A percentile compares a stretch with the other conserved stretches of the same genome.
Conservation (phyloP, 2,113 vertebrate species). For the Agapornis roseicollis region DNA sequence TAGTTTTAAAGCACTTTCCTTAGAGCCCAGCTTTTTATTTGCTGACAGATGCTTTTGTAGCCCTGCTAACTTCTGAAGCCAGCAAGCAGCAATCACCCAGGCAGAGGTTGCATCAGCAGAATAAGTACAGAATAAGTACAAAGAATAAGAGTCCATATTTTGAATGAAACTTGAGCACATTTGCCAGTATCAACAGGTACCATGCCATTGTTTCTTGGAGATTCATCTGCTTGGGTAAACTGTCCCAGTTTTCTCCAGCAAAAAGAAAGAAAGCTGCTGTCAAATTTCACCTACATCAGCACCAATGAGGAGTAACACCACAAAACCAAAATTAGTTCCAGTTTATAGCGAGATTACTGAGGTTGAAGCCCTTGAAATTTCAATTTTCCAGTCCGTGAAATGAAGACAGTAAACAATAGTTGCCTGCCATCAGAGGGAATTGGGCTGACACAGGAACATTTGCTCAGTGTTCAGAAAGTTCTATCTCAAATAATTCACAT, state of each 20-base stretch:
- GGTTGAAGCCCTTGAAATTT: constrained; percentile 57
- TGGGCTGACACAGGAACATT: constrained; percentile 6
- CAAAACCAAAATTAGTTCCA: constrained; percentile 60
- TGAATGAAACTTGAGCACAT: background rate
- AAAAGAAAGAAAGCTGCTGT: constrained; percentile 28
- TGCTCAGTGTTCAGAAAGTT: background rate
- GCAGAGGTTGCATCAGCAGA: constrained; percentile 11
- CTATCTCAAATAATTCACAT: background rate
- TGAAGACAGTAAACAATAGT: constrained; percentile 22
- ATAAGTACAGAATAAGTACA: background rate
- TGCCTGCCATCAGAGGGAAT: background rate
- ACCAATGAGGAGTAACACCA: background rate
- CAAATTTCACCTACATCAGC: constrained; percentile 57
- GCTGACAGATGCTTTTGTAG: constrained; percentile 37
- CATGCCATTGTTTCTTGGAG: constrained; percentile 16
- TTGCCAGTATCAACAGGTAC: constrained; percentile 41
- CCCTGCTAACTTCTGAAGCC: background rate
- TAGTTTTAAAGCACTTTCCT: background rate
- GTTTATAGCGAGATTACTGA: constrained; percentile 39
- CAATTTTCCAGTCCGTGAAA: constrained; percentile 48
- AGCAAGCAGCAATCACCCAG: background rate
- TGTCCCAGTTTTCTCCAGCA: constrained; percentile 35
- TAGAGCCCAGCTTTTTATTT: background rate
- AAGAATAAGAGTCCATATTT: background rate
- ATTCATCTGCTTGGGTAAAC: constrained; percentile 27